Base-by-base conservation (phyloP, 2,888 invertebrate species). In the Tortricodes alternella region DNA sequence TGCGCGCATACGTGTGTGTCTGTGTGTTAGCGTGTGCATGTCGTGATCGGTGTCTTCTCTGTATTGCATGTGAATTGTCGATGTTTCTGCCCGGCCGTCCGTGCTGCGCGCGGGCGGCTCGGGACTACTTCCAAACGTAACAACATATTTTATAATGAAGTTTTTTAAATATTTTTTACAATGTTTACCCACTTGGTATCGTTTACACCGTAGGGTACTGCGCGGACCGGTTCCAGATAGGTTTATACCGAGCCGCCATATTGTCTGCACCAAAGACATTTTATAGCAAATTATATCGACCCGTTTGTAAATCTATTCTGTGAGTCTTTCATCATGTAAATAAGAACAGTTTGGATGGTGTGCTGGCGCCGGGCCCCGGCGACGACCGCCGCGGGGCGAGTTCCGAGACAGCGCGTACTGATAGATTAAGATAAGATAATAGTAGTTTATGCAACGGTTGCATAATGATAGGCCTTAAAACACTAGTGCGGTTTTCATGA, bases 81-180 rank as follows among this genome's bases (percentile, higher is more conserved):
- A 32, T 34, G 46, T 32, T 9, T n/a, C n/a, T n/a, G n/a, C n/a
- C 13, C 37, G 27, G 16, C 32, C 16, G 46, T 32, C 11, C 11
- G 23, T 21, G 21, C 7, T 5, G 18, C 18, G 13, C 13, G 13
- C 9, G 38, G n/a, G 16, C 9, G 37, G 6, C 38, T n/a, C 37
- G 24, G 27, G n/a, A 27, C 27, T 8, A 23, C 53, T 15, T 24
- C 46, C 18, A 13, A 35, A 35, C 46, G 32, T 21, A 39, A 53
- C 34, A 39, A 53, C 34, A 50, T 68, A 53, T 77, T 78, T 78
- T 67, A 67, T 77, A 76, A 62, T 61, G 53, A 66, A 52, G 27
- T 55, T 68, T 71, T 74, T 71, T 53, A 63, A 65, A 73, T 70
- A 74, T 75, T 74, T 80, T 70, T 76, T 78, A 68, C 72, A 66